Conservation (phyloP, 2,888 invertebrate species). For the Sthenelais limicola region DNA sequence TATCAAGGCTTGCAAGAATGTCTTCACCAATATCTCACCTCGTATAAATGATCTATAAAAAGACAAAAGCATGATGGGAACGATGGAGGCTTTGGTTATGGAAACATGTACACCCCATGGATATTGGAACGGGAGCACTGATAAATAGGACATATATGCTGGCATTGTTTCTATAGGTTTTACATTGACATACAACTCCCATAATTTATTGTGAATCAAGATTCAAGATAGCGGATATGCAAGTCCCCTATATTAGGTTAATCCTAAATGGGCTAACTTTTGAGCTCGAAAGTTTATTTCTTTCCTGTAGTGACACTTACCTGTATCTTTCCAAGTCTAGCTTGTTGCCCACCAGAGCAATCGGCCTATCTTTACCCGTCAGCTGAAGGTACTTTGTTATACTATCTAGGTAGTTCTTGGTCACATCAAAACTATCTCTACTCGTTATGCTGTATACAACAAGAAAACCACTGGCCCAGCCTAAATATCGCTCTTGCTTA, state of each 20-base stretch:
- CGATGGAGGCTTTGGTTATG: too few relatives aligned
- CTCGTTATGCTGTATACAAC: constrained; percentile 74
- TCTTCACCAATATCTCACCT: too few relatives aligned
- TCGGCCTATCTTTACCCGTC: constrained; percentile 67
- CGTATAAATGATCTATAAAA: too few relatives aligned
- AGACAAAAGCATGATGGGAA: too few relatives aligned
- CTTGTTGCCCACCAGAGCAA: constrained; percentile 74
- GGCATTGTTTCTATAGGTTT: background rate
- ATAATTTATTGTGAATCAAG: too few relatives aligned
- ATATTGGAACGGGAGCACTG: too few relatives aligned
- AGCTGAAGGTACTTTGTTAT: constrained; percentile 69
- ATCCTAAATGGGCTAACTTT: too few relatives aligned
- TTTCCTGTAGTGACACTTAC: constrained; percentile 58
- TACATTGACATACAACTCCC: background rate
- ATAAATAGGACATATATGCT: background rate
- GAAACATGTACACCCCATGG: too few relatives aligned
- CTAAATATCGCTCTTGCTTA: constrained; percentile 70
- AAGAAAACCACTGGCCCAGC: constrained; percentile 74
- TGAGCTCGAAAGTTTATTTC: too few relatives aligned
- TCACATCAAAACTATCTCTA: constrained; percentile 70
- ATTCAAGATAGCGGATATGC: too few relatives aligned
- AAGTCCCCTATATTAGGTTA: too few relatives aligned
- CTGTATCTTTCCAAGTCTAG: constrained; percentile 74
- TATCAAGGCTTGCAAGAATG: too few relatives aligned
- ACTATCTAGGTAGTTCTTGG: constrained; percentile 69